A percentile compares a stretch with the other conserved stretches of the same genome.
These are phyloP conservation scores for Mormyrops attenuatus DNA, from an alignment of 2,797 vertebrate genomes.

Conservation along the genomic window DNA sequence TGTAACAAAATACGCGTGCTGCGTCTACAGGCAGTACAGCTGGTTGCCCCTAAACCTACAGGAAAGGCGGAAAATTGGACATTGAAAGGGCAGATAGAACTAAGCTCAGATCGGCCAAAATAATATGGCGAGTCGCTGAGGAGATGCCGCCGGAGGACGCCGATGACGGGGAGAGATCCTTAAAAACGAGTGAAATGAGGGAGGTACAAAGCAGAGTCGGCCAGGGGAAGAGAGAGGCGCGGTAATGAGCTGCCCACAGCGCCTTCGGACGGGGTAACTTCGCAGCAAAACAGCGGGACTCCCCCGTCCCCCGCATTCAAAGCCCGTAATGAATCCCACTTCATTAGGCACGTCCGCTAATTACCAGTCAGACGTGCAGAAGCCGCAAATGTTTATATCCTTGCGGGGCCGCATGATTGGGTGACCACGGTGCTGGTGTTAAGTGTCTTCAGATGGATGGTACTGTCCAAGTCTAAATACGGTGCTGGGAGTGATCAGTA, in stretches of 20 bases:
- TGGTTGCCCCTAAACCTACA: background rate
- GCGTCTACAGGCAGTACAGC: background rate
- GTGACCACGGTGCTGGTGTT: background rate
- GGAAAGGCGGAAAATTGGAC: background rate
- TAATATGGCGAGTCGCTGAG: slow-evolving; percentile 16
- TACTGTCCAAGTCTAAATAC: background rate
- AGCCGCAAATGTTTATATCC: background rate
- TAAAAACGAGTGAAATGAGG: slow-evolving; percentile 25
- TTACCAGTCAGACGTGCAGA: slow-evolving; percentile 15
- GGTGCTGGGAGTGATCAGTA: background rate
- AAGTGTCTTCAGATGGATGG: slow-evolving; percentile 6
- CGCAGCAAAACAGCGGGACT: slow-evolving; percentile 19
- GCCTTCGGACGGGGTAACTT: slow-evolving; percentile 14
- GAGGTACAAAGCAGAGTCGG: slow-evolving; percentile 12
- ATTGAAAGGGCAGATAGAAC: slow-evolving; percentile 1
- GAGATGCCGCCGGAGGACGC: background rate
- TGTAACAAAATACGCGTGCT: background rate
- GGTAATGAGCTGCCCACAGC: slow-evolving; percentile 28
- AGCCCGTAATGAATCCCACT: slow-evolving; percentile 23
- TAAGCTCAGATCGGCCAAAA: background rate
- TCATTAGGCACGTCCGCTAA: slow-evolving; percentile 26
- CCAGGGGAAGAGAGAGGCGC: background rate
- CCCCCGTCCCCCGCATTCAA: background rate
- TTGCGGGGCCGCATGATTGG: background rate
- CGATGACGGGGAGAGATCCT: slow-evolving; percentile 8